phyloP scores from a whole-genome alignment of 1,140 invertebrate genomes.

The Macrotrachela quadricornifera region DNA sequence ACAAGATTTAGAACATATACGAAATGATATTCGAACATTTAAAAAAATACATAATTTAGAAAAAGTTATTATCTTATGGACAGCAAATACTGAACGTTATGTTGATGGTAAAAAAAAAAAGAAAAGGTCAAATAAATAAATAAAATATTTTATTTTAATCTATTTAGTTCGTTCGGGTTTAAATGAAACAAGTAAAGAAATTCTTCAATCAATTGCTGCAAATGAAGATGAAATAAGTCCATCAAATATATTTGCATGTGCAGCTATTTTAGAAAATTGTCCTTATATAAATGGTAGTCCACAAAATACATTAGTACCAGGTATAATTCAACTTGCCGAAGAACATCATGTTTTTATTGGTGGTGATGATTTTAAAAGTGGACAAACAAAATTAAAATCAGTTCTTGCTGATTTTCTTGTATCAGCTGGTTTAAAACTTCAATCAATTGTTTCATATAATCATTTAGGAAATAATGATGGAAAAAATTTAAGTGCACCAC shows the following conservation, averaged over 20 bases:
- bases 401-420: slow-evolving; percentile 84
- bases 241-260: slow-evolving; percentile 74
- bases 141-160: slow-evolving; percentile 17
- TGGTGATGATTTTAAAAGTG: slow-evolving; percentile 36
- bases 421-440: slow-evolving; percentile 70
- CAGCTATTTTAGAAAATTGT: slow-evolving; percentile 56
- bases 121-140: too few species aligned
- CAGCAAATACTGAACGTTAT: slow-evolving; percentile 77
- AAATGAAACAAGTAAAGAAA: slow-evolving; percentile 60
- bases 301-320: slow-evolving; percentile 82
- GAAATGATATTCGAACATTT: slow-evolving; percentile 56
- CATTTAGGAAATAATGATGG: slow-evolving; percentile 94
- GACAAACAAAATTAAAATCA: slow-evolving; percentile 86
- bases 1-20: neutral
- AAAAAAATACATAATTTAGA: slow-evolving; percentile 42
- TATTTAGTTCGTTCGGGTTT: slow-evolving; percentile 49
- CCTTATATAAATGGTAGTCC: slow-evolving; percentile 87
- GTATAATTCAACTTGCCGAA: slow-evolving; percentile 60
- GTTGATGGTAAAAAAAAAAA: too few species aligned
- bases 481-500: slow-evolving; percentile 70
- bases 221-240: slow-evolving; percentile 61
- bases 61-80: slow-evolving; percentile 73
- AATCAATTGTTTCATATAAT: slow-evolving; percentile 87
- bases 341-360: slow-evolving; percentile 53
- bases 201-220: slow-evolving; percentile 49